phyloP scores from a whole-genome alignment of 2,797 vertebrate genomes.

The Coregonus ussuriensis region DNA sequence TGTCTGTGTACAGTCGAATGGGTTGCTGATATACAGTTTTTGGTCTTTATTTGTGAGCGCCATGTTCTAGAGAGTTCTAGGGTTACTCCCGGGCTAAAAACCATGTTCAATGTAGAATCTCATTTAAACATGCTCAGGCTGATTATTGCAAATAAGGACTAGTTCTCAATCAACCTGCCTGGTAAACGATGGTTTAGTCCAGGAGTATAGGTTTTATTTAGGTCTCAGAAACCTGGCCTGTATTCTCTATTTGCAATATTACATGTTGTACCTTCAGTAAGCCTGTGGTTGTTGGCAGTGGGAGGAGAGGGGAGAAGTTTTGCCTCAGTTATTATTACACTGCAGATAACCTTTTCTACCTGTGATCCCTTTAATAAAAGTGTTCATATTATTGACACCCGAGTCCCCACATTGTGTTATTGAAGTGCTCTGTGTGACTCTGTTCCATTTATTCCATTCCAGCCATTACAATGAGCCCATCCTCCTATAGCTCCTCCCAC shows the following conservation, averaged over 20 bases:
- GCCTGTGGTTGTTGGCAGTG: constrained; percentile 32
- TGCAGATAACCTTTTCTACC: constrained; percentile 69
- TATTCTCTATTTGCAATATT: neutral
- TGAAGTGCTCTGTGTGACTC: constrained; percentile 9
- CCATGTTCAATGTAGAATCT: neutral
- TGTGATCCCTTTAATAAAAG: constrained; percentile 79
- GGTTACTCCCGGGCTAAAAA: neutral
- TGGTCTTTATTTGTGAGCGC: constrained; percentile 52
- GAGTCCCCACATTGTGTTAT: constrained; percentile 38
- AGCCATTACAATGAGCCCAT: too few species aligned
- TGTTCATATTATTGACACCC: constrained; percentile 58
- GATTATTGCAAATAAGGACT: neutral
- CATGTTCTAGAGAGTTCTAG: constrained; percentile 43
- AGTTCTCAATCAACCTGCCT: neutral
- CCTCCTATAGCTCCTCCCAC: too few species aligned
- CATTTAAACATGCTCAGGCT: neutral
- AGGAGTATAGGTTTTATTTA: neutral
- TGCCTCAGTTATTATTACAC: constrained; percentile 47
- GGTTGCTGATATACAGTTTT: constrained; percentile 40
- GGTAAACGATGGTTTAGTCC: neutral
- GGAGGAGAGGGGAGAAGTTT: constrained; percentile 31
- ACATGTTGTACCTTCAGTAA: neutral
- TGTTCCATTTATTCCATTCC: neutral
- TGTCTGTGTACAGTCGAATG: constrained; percentile 30
- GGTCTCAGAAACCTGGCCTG: neutral